Percentiles rank a stretch among this genome's conserved stretches.
Evolutionary conservation across 2,797 vertebrate genomes (phyloP).

Genomic region (Myripristis murdjan): DNA sequence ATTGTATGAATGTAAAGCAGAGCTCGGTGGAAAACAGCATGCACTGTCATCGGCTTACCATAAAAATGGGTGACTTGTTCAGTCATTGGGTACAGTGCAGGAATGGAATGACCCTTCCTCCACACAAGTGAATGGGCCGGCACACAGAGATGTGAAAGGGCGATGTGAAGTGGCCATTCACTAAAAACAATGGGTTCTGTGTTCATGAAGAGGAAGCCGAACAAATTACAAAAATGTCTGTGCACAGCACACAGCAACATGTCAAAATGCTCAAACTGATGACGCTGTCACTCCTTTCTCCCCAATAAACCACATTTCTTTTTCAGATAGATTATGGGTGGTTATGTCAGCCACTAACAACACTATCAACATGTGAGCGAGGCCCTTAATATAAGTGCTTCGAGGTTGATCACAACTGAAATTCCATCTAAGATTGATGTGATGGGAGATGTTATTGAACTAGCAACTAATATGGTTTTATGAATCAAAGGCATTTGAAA

Average conservation of each 20-base stretch:
- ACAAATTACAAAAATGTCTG: constrained; percentile 18
- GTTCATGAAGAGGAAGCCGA: constrained; percentile 23
- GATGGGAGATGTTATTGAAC: no score
- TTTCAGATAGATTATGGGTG: neutral
- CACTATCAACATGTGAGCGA: no score
- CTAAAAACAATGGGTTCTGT: constrained; percentile 31
- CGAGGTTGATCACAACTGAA: no score
- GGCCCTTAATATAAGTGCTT: no score
- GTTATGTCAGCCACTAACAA: no score
- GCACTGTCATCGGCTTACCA: neutral
- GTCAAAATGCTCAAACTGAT: neutral
- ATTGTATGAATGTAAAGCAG: neutral
- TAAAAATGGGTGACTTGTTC: constrained; percentile 3
- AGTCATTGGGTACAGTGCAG: constrained; percentile 8
- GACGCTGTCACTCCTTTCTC: accelerated
- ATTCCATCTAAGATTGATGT: no score
- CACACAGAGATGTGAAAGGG: constrained; percentile 30
- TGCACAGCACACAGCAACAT: neutral
- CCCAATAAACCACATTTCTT: neutral
- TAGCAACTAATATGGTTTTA: no score
- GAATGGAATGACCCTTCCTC: constrained; percentile 18
- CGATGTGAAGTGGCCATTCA: constrained; percentile 34
- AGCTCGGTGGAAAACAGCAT: neutral
- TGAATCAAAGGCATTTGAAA: no score
- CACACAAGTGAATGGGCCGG: constrained; percentile 2